These are phyloP conservation scores for Lanius ludovicianus DNA, from an alignment of 2,113 vertebrate genomes.

Conservation along the genomic window DNA sequence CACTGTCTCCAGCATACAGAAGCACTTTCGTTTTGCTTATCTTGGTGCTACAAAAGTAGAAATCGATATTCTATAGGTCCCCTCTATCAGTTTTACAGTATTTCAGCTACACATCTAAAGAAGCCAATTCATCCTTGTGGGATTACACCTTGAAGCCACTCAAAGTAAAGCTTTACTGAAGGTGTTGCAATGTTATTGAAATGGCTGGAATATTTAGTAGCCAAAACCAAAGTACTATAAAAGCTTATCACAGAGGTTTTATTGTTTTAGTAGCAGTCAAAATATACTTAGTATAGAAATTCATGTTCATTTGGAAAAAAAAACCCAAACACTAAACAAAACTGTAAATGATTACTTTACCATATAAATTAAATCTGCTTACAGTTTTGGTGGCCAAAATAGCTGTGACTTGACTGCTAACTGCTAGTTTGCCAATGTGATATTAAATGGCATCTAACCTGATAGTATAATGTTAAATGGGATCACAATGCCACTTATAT, in stretches of 20 bases:
- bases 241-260: not conserved
- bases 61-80: not conserved
- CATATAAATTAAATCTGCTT: conserved; percentile 67
- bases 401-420: conserved; percentile 50
- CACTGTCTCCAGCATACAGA: not conserved
- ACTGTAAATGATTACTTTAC: conserved; percentile 50
- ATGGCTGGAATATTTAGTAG: conserved; percentile 4
- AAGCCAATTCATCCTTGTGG: not conserved
- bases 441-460: conserved; percentile 3
- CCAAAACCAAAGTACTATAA: not conserved
- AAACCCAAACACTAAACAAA: not conserved
- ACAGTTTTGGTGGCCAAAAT: conserved; percentile 48
- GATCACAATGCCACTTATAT: not conserved
- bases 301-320: conserved; percentile 61
- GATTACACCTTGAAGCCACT: not conserved
- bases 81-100: not conserved
- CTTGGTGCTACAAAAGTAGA: not conserved
- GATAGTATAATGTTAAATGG: conserved; percentile 32
- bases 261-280: conserved; percentile 67
- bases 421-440: conserved; percentile 41
- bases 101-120: not conserved
- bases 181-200: not conserved
- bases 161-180: not conserved
- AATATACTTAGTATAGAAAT: conserved; percentile 74
- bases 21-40: not conserved